These are phyloP conservation scores for Zootoca vivipara DNA, from an alignment of 2,113 vertebrate species.

Conservation along the genomic window DNA sequence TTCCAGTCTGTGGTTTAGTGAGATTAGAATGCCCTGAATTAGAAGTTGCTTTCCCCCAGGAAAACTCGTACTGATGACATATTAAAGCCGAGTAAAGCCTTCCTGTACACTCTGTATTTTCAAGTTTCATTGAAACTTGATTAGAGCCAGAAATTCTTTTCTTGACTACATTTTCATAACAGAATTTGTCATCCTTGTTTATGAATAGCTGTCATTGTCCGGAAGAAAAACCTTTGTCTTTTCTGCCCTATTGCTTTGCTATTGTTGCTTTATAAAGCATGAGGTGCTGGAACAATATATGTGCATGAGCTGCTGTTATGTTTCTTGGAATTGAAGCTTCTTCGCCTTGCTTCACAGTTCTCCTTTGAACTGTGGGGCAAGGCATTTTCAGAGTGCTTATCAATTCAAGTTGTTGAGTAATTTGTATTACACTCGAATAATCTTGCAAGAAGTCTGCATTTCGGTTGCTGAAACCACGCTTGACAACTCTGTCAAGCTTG, in stretches of 20 bases:
- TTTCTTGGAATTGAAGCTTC: slow-evolving; percentile 29
- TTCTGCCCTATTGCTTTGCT: slow-evolving; percentile 25
- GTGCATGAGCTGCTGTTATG: slow-evolving; percentile 46
- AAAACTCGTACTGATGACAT: slow-evolving; percentile 16
- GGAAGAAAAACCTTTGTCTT: slow-evolving; percentile 51
- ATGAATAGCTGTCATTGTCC: slow-evolving; percentile 58
- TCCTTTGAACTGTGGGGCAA: slow-evolving; percentile 56
- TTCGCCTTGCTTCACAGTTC: slow-evolving; percentile 33
- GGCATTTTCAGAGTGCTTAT: slow-evolving; percentile 37
- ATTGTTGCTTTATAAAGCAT: slow-evolving; percentile 25
- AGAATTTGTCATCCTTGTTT: slow-evolving; percentile 44
- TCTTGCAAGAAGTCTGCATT: slow-evolving; percentile 80
- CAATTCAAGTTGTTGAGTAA: slow-evolving; percentile 77
- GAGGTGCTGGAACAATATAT: slow-evolving; percentile 33
- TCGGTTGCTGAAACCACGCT: slow-evolving; percentile 85
- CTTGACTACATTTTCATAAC: slow-evolving; percentile 31
- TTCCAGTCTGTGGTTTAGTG: slow-evolving; percentile 40
- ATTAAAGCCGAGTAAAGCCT: slow-evolving; percentile 34
- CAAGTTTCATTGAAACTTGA: slow-evolving; percentile 4
- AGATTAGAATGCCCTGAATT: slow-evolving; percentile 34
- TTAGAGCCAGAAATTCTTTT: slow-evolving; percentile 43
- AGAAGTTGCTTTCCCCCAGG: slow-evolving; percentile 25
- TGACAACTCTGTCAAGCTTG: slow-evolving; percentile 31
- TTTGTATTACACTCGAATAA: slow-evolving; percentile 81
- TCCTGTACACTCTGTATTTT: slow-evolving; percentile 48